phyloP scores from a whole-genome alignment of 2,113 vertebrate genomes.

The Neodontobutis hainanensis region DNA sequence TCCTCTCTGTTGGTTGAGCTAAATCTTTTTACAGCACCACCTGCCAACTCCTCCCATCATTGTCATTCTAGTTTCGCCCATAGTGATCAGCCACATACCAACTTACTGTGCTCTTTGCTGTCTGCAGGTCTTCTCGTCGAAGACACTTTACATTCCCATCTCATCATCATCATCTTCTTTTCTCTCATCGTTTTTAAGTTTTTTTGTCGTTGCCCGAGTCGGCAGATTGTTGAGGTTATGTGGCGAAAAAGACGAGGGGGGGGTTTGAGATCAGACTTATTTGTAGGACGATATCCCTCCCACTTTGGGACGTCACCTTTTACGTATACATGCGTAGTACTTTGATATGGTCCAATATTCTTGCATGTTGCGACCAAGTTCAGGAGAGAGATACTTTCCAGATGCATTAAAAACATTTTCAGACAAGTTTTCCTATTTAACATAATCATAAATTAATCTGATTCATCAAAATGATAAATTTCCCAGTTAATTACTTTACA shows the following conservation, averaged over 20 bases:
- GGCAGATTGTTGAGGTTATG: slow-evolving; percentile 42
- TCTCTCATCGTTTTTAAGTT: background rate
- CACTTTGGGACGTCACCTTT: slow-evolving; percentile 78
- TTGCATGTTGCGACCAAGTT: slow-evolving; percentile 32
- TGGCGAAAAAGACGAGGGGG: slow-evolving; percentile 49
- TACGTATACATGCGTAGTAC: slow-evolving; percentile 50
- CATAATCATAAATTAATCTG: too few species aligned
- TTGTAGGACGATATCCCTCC: slow-evolving; percentile 80
- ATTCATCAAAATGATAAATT: too few species aligned
- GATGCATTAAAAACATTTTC: background rate
- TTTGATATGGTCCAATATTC: slow-evolving; percentile 38
- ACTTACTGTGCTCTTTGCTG: slow-evolving; percentile 56
- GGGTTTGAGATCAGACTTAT: slow-evolving; percentile 60
- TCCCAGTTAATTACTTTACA: too few species aligned
- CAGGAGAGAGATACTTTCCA: slow-evolving; percentile 16
- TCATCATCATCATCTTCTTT: background rate
- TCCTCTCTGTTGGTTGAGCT: background rate
- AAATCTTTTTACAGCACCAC: slow-evolving; percentile 21
- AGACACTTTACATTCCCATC: background rate
- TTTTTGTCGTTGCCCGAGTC: slow-evolving; percentile 1
- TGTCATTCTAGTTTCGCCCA: slow-evolving; percentile 49
- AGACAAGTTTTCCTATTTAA: background rate
- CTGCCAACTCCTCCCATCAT: slow-evolving; percentile 54
- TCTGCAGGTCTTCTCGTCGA: slow-evolving; percentile 13
- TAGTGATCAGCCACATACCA: slow-evolving; percentile 26